Conservation (phyloP, 2,113 vertebrate genomes). For the Nymphicus hollandicus region DNA sequence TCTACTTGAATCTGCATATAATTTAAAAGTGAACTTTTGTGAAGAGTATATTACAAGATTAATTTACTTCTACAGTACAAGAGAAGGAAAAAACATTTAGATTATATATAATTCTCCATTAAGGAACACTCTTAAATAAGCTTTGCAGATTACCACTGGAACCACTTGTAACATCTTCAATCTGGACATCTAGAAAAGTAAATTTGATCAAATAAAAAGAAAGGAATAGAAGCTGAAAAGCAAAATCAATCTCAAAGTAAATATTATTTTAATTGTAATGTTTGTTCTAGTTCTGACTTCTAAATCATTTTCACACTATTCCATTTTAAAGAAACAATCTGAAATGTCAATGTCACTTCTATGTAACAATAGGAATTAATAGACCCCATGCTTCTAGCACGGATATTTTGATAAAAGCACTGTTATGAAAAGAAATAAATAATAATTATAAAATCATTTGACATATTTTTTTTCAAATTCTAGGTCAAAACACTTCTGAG, state of each 20-base stretch:
- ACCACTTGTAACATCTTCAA: not conserved
- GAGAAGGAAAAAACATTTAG: not conserved
- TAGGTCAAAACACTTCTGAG: not conserved
- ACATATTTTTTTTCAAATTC: not conserved
- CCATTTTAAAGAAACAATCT: slow-evolving; percentile 1
- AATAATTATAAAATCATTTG: not conserved
- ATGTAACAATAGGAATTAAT: not conserved
- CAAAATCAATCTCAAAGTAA: not conserved
- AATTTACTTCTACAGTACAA: not conserved
- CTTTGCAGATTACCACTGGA: not conserved
- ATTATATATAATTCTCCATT: not conserved
- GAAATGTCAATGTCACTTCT: not conserved
- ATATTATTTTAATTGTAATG: slow-evolving; percentile 3
- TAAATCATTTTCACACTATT: not conserved
- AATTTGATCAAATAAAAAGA: not conserved
- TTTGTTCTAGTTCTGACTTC: not conserved
- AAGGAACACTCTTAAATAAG: not conserved
- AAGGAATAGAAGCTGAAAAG: not conserved
- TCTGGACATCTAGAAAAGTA: not conserved
- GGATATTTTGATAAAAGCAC: not conserved
- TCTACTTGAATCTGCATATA: not conserved
- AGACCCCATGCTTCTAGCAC: not conserved
- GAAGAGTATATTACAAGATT: not conserved
- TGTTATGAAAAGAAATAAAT: not conserved
- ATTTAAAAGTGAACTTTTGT: not conserved